These are phyloP conservation scores for Calameuta filiformis DNA, from an alignment of 2,888 invertebrate genomes.

Conservation along the genomic window DNA sequence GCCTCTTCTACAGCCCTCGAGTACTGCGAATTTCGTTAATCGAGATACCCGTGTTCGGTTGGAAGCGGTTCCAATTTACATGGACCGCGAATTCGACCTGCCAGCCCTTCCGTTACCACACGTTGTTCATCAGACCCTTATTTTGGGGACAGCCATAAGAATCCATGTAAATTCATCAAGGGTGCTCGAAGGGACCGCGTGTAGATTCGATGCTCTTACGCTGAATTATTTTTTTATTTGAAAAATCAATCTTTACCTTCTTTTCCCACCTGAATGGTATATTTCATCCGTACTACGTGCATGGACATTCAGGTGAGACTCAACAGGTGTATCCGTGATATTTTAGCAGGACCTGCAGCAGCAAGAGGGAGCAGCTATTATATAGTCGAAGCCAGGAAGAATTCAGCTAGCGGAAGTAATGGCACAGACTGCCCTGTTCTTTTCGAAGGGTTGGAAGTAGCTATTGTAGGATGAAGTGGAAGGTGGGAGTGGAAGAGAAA, in stretches of 20 bases:
- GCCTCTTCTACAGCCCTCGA: conserved; percentile 17
- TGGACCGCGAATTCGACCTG: neutral
- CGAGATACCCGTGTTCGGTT: conserved; percentile 35
- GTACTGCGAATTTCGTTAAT: conserved; percentile 45
- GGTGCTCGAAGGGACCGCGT: neutral
- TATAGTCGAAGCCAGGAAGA: neutral
- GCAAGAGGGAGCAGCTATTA: neutral
- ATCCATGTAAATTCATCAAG: neutral
- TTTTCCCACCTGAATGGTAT: neutral
- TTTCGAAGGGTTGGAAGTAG: neutral
- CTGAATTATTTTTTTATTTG: neutral
- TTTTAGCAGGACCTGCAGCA: neutral
- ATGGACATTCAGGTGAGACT: neutral
- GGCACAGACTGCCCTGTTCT: neutral
- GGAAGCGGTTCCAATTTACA: conserved; percentile 28
- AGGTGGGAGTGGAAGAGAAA: conserved; percentile 21
- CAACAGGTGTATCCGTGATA: neutral
- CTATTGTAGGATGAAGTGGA: neutral
- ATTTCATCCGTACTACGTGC: neutral
- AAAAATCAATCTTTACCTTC: neutral
- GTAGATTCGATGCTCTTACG: neutral
- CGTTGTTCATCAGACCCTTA: neutral
- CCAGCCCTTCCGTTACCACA: neutral
- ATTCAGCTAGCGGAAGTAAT: neutral
- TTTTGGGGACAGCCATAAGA: neutral